Percentiles rank a stretch among this genome's conserved stretches.
These are phyloP conservation scores for Ceyx margarethae DNA, from an alignment of 2,113 vertebrate genomes.

Conservation along the genomic window DNA sequence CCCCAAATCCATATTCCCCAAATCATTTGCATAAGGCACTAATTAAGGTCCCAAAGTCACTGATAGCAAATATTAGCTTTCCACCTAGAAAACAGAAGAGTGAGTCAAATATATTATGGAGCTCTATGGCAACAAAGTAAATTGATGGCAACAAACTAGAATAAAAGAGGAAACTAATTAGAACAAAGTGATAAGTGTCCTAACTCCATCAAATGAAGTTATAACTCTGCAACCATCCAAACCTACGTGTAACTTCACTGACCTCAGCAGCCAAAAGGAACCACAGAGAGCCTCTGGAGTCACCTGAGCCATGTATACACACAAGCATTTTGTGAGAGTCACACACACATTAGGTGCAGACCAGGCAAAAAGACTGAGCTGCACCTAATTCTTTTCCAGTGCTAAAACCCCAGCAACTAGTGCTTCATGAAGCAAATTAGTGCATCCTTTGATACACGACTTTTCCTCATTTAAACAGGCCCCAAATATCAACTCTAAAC, in stretches of 20 bases:
- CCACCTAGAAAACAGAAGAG: not conserved
- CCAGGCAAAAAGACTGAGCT: not conserved
- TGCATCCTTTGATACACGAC: not conserved
- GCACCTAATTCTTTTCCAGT: not conserved
- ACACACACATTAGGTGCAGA: fast-evolving
- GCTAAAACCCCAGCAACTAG: not conserved
- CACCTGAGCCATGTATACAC: not conserved
- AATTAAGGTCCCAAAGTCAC: not conserved
- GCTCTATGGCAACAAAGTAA: not conserved
- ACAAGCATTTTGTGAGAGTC: not conserved
- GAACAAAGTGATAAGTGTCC: not conserved
- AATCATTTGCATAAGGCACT: not conserved
- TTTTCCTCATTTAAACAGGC: not conserved
- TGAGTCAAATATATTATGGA: not conserved
- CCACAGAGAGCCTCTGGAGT: fast-evolving
- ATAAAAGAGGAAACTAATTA: not conserved
- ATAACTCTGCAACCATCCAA: not conserved
- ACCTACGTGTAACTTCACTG: not conserved
- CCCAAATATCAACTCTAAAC: not conserved
- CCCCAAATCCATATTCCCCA: not conserved
- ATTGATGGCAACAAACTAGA: not conserved
- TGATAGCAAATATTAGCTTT: not conserved
- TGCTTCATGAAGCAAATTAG: not conserved
- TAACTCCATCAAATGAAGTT: not conserved
- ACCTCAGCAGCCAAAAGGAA: not conserved